Conservation (phyloP, 2,797 vertebrate species). For the Caiman crocodilus region DNA sequence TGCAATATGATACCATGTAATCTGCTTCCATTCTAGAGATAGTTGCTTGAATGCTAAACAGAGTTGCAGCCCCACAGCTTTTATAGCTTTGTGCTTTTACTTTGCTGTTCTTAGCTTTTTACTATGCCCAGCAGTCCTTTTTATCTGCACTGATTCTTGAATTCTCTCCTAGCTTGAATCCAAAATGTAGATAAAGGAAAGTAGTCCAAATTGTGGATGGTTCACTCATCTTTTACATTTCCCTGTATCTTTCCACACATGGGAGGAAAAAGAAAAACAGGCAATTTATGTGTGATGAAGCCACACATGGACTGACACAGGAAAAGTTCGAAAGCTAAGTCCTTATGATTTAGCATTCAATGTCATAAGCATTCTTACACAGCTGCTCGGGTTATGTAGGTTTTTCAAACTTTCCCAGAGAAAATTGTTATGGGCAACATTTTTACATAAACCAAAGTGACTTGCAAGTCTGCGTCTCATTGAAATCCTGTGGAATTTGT, state of each 20-base stretch:
- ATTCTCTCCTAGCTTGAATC: slow-evolving; percentile 26
- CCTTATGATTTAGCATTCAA: slow-evolving; percentile 60
- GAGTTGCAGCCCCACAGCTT: slow-evolving; percentile 29
- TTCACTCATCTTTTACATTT: slow-evolving; percentile 17
- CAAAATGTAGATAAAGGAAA: slow-evolving; percentile 28
- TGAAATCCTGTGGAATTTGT: slow-evolving; percentile 43
- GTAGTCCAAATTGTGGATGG: not conserved
- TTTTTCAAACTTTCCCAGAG: slow-evolving; percentile 49
- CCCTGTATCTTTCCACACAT: not conserved
- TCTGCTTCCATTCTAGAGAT: slow-evolving; percentile 65
- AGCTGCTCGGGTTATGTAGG: slow-evolving; percentile 37
- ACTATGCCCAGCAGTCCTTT: not conserved
- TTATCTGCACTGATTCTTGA: not conserved
- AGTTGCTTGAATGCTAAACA: slow-evolving; percentile 67
- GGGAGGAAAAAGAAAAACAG: slow-evolving; percentile 60
- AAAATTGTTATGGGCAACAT: slow-evolving; percentile 31
- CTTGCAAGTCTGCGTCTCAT: not conserved
- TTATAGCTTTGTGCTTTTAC: slow-evolving; percentile 22
- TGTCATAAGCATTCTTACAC: slow-evolving; percentile 38
- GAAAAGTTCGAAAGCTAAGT: slow-evolving; percentile 52
- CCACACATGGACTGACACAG: slow-evolving; percentile 54
- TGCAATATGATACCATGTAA: slow-evolving; percentile 69
- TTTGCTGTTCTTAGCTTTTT: not conserved
- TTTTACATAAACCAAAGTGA: not conserved
- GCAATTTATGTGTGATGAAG: slow-evolving; percentile 72